Evolutionary conservation across 2,113 vertebrate genomes (phyloP).

Genomic region (Zosterops borbonicus): DNA sequence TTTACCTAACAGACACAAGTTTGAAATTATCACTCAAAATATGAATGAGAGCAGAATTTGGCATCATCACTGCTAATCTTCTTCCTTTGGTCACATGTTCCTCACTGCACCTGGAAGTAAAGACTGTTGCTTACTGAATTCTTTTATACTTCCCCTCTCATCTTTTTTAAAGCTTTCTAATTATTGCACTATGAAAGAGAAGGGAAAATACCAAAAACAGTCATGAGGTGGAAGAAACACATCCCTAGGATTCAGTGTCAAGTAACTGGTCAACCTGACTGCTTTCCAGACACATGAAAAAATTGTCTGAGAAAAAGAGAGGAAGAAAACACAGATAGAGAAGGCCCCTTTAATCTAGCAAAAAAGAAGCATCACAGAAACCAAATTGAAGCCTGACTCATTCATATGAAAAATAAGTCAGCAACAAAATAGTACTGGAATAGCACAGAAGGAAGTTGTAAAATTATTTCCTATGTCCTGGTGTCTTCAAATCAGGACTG

Average conservation of each 20-base stretch:
- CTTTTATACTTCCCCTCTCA: not conserved
- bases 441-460: not conserved
- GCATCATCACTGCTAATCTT: not conserved
- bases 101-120: not conserved
- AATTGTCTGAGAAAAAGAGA: not conserved
- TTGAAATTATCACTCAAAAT: not conserved
- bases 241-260: not conserved
- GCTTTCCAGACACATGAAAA: not conserved
- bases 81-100: not conserved
- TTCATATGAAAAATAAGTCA: slow-evolving; percentile 21
- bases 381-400: not conserved
- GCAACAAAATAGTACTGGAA: not conserved
- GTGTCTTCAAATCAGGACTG: not conserved
- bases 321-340: not conserved
- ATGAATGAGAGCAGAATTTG: not conserved
- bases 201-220: not conserved
- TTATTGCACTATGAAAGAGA: not conserved
- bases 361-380: not conserved
- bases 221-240: not conserved
- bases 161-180: not conserved
- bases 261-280: not conserved
- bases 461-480: not conserved
- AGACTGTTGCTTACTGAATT: not conserved
- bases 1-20: not conserved
- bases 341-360: not conserved